These are phyloP conservation scores for Hypomecis atomaria DNA, from an alignment of 2,888 invertebrate species.

Conservation along the genomic window DNA sequence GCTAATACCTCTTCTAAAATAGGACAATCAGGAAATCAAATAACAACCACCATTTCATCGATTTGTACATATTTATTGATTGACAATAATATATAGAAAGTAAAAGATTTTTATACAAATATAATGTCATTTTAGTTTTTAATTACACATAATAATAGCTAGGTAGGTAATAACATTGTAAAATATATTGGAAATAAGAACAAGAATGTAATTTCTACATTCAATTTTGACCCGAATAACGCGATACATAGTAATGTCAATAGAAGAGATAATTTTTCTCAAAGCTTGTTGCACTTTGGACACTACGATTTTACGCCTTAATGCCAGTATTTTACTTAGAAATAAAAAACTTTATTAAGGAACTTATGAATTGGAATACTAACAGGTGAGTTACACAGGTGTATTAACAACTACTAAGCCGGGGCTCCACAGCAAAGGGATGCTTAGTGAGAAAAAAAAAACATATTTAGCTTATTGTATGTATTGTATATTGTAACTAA, in stretches of 20 bases:
- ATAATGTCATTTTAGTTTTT: conserved; percentile 78
- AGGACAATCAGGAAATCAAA: neutral
- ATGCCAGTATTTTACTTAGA: conserved; percentile 75
- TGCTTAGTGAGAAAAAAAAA: too few species aligned
- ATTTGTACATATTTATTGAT: conserved; percentile 81
- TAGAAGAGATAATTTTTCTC: conserved; percentile 35
- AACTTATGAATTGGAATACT: conserved; percentile 60
- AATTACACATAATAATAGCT: conserved; percentile 67
- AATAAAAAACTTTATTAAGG: conserved; percentile 81
- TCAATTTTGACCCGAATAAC: conserved; percentile 43
- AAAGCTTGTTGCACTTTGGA: conserved; percentile 45
- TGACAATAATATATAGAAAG: conserved; percentile 77
- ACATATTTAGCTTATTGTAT: too few species aligned
- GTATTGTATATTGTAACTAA: too few species aligned
- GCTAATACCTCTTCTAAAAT: too few species aligned
- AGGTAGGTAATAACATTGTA: conserved; percentile 59
- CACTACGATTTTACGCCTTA: conserved; percentile 59
- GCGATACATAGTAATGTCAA: conserved; percentile 36
- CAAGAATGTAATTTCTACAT: conserved; percentile 47
- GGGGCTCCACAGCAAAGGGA: neutral
- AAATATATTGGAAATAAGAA: conserved; percentile 69
- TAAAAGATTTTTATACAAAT: conserved; percentile 81
- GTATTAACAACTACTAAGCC: conserved; percentile 17
- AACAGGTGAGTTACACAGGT: conserved; percentile 46
- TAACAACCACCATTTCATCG: conserved; percentile 59